Conservation (phyloP, 2,113 vertebrate species). For the Alethe castanea region DNA sequence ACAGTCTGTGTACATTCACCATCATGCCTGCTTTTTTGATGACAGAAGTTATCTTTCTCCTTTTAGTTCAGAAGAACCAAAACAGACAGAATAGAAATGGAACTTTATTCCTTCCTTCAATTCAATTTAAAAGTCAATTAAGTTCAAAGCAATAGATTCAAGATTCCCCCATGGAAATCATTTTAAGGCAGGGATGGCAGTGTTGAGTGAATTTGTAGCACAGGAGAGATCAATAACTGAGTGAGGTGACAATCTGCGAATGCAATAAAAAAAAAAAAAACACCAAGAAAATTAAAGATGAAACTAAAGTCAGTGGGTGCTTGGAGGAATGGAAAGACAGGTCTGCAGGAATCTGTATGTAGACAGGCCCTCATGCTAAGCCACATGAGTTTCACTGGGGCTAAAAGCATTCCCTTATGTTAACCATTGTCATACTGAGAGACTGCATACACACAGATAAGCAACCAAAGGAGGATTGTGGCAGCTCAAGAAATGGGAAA, state of each 20-base stretch:
- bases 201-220: background rate
- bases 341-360: no score
- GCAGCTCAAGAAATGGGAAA: background rate
- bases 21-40: background rate
- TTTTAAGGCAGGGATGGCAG: background rate
- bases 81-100: background rate
- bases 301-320: no score
- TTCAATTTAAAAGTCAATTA: slow-evolving; percentile 39
- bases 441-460: background rate
- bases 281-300: no score
- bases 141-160: slow-evolving; percentile 13
- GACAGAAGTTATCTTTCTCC: background rate
- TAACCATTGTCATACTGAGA: background rate
- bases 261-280: background rate
- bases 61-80: background rate
- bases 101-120: background rate
- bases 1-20: background rate
- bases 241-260: background rate
- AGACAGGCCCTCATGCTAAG: background rate
- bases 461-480: background rate
- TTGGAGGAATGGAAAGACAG: no score
- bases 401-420: background rate
- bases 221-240: slow-evolving; percentile 2
- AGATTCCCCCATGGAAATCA: background rate
- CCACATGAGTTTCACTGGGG: background rate